Evolutionary conservation across 2,888 invertebrate species (phyloP), one percentile per base, ranked within the genome.

Genomic region (Euclidia mi): DNA sequence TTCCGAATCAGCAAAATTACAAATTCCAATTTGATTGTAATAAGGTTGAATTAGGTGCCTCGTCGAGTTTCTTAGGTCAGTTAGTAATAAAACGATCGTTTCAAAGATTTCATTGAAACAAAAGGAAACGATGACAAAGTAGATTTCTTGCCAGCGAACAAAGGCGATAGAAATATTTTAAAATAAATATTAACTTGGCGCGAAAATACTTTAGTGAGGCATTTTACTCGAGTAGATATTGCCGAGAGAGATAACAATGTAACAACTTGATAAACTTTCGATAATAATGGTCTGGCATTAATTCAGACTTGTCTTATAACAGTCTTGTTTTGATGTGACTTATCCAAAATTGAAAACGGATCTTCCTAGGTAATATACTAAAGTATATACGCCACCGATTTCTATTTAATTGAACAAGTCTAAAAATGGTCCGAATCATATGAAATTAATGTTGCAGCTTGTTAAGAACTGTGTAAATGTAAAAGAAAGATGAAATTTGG

Each of bases 101-200:
- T 50, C 52, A 59, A 55, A 38, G 57, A 62, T 68, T 55, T 56
- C 38, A 50, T 45, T n/a, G 34, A 40, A 64, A 68, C 59, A 72
- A 72, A 70, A 29, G 48, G 32, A 55, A 43, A 15, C 37, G 44
- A 66, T 62, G 62, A 62, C 52, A 41, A 52, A 44, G 55, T 47
- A 53, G 17, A 63, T 62, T 47, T 51, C 50, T 56, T 58, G 55
- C 46, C 66, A 50, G 12, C 11, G 45, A 45, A 67, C 52, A 72
- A 56, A 46, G 64, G 45, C 37, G 45, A 17, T 40, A 31, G 42
- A 57, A 71, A 55, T 57, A 28, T 57, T 56, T 61, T 49, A 41
- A 51, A 68, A 61, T 46, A 62, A 65, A 37, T 55, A 57, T 42
- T 34, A 55, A 50, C 32, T 56, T 56, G 38, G 51, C 44, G 40